Percentiles rank a stretch among this genome's conserved stretches.
phyloP scores from a whole-genome alignment of 2,797 vertebrate genomes.

The Pangasius krempfi region DNA sequence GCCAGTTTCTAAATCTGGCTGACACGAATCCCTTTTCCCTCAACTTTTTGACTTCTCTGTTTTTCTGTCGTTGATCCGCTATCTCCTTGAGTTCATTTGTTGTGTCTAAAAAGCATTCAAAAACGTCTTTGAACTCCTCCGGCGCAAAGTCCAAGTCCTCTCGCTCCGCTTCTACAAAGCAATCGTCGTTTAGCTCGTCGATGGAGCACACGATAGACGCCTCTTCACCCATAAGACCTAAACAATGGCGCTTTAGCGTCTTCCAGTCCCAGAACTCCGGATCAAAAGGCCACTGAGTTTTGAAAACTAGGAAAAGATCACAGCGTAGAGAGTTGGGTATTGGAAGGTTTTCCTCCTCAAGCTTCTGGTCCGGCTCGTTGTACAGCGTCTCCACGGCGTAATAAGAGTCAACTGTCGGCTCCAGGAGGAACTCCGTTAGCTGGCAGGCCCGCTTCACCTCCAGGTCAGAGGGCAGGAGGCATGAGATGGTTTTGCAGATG shows the following conservation, averaged over 20 bases:
- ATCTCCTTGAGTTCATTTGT: conserved; percentile 81
- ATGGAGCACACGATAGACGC: conserved; percentile 97
- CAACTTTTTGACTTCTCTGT: conserved; percentile 89
- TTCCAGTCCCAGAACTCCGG: conserved; percentile 99
- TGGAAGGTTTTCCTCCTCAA: conserved; percentile 92
- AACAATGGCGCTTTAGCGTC: conserved; percentile 92
- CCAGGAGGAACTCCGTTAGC: conserved; percentile 93
- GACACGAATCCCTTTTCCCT: conserved; percentile 93
- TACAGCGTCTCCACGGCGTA: conserved; percentile 96
- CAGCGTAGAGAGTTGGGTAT: conserved; percentile 95
- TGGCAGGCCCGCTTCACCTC: conserved; percentile 97
- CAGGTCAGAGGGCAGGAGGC: conserved; percentile 90
- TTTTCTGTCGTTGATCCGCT: conserved; percentile 85
- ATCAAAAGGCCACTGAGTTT: conserved; percentile 98
- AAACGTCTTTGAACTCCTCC: conserved; percentile 75
- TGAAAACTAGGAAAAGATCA: conserved; percentile 93
- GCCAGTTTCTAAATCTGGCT: conserved; percentile 94
- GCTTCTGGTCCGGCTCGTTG: conserved; percentile 97
- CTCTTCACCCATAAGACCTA: conserved; percentile 95
- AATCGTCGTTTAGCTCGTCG: conserved; percentile 90
- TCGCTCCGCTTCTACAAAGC: conserved; percentile 81
- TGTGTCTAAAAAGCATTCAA: conserved; percentile 77
- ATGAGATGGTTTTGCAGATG: conserved; percentile 96
- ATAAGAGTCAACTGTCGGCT: conserved; percentile 95
- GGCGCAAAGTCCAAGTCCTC: conserved; percentile 75